Evolutionary conservation across 2,888 invertebrate genomes (phyloP), one percentile per base, ranked within the genome.

Genomic region (Pyrrhosoma nymphula): DNA sequence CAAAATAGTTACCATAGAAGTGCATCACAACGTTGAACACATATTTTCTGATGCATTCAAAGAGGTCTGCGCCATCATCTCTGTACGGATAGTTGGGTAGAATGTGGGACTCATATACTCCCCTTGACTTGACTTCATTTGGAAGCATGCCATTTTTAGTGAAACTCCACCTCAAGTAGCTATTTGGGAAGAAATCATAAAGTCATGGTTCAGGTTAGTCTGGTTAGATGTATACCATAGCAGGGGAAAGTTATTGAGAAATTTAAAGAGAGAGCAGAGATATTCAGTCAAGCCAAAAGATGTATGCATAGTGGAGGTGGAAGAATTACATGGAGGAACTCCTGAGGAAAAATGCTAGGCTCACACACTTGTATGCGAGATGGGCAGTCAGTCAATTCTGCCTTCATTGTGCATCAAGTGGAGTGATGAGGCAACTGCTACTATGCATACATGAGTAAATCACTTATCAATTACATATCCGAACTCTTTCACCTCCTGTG

Each of bases 1-100:
- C 4, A 60, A 56, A 20, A 16, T 60, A 82, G 18, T 96, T 96
- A 97, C 97, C 97, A 96, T 97, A 97, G 96, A 97, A 97, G 39
- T 97, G 96, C 14, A 96, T 96, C 18, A 97, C 96, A 95, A 97
- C 96, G 96, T 96, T 96, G 55, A 96, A 96, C 90, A 97, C 97
- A 96, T 97, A 97, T 95, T 96, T 96, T 89, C 96, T 96, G 91
- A 97, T 97, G 88, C 97, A 96, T n/a, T 96, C 95, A 96, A 97
- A 97, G 56, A 97, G 95, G 0, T 97, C 96, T 55, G 97, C 95
- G 0, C 97, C 97, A 96, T 97, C 97, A 95, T 97, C 97, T 95
- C 97, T 96, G 96, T 97, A 97, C 75, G 97, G 97, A 96, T 97
- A 97, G 95, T 97, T 96, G 14, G 97, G 97, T 39, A 97, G 96